These are phyloP conservation scores for Motacilla alba DNA, from an alignment of 2,113 vertebrate genomes.

Conservation along the genomic window DNA sequence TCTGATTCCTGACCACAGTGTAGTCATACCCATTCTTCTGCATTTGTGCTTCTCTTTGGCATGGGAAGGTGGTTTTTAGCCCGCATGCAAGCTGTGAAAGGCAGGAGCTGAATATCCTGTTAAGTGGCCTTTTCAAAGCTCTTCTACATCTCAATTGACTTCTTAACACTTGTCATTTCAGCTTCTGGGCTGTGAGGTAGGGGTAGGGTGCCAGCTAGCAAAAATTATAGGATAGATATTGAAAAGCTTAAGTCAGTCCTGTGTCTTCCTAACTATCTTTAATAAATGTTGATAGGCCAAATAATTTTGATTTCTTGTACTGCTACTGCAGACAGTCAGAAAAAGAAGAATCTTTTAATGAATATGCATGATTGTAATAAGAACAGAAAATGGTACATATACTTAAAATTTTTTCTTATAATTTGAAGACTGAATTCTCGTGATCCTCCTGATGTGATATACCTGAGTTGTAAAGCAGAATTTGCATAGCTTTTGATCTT, in stretches of 20 bases:
- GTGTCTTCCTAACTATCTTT: background rate
- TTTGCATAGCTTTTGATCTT: conserved; percentile 38
- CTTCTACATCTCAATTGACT: conserved; percentile 11
- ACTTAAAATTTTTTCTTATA: background rate
- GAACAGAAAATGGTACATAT: background rate
- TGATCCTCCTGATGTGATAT: background rate
- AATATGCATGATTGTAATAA: background rate
- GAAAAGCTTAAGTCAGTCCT: conserved; percentile 44
- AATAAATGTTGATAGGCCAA: background rate
- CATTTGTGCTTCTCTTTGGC: background rate
- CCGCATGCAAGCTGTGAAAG: background rate
- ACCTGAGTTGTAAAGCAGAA: background rate
- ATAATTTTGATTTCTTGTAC: conserved; percentile 7
- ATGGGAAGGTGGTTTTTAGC: background rate
- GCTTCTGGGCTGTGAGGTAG: background rate
- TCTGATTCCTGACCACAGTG: background rate
- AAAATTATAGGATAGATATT: background rate
- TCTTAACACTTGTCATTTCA: conserved; percentile 20
- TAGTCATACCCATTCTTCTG: background rate
- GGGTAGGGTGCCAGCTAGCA: background rate
- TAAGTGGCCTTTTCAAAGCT: conserved; percentile 41
- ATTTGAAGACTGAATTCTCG: background rate
- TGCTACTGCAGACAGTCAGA: background rate
- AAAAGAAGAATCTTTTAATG: background rate
- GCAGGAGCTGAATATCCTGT: background rate